Conservation (phyloP, 2,113 vertebrate species). For the Sarotherodon lohbergeri region DNA sequence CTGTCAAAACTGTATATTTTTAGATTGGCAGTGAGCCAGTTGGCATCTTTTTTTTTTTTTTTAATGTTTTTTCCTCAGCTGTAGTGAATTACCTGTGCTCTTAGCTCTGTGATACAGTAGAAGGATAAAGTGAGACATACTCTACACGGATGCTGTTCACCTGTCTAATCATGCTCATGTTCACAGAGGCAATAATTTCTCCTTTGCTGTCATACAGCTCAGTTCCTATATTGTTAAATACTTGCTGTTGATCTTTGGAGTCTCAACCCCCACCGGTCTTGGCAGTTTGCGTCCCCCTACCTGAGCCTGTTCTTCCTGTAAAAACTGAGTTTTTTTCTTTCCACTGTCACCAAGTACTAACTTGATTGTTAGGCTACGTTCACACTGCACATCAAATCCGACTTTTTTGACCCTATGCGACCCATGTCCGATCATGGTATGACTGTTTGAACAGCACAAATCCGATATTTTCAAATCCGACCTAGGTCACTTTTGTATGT, state of each 20-base stretch:
- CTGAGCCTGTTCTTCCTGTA: not conserved
- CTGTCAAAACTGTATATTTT: slow-evolving; percentile 41
- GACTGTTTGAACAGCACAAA: not conserved
- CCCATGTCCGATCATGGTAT: not conserved
- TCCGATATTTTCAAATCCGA: not conserved
- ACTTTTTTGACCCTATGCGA: not conserved
- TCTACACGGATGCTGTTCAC: not conserved
- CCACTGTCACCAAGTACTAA: not conserved
- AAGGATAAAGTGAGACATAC: not conserved
- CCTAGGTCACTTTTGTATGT: not conserved
- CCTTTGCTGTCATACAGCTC: not conserved
- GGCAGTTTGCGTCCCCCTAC: not conserved
- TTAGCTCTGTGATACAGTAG: not conserved
- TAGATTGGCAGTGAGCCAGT: slow-evolving; percentile 2
- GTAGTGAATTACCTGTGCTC: not conserved
- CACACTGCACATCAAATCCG: not conserved
- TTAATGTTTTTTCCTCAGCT: not conserved
- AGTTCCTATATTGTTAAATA: not conserved
- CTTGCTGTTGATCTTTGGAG: not conserved
- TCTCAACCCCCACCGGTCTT: not conserved
- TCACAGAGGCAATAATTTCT: not conserved
- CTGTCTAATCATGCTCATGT: not conserved
- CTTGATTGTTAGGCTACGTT: not conserved
- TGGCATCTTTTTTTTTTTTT: not conserved
- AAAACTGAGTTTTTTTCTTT: not conserved